phyloP scores from a whole-genome alignment of 1,140 invertebrate species.

The Thalassaphorura encarpata region DNA sequence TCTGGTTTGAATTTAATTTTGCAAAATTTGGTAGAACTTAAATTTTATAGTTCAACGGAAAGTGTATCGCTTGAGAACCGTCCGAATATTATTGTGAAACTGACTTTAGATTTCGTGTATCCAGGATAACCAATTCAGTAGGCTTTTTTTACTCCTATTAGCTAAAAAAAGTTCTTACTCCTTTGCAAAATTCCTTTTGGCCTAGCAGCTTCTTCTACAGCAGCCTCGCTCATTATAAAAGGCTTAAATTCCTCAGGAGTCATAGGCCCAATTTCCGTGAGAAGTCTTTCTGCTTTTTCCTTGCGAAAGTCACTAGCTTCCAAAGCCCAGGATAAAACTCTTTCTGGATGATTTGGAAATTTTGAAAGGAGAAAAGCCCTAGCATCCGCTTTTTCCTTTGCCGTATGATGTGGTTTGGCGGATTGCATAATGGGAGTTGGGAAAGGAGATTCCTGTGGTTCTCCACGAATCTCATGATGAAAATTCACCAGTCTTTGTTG shows the following conservation, averaged over 20 bases:
- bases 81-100: too few relatives aligned
- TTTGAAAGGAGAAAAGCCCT: conserved; percentile 16
- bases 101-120: too few relatives aligned
- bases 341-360: conserved; percentile 28
- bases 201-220: too few relatives aligned
- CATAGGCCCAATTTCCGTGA: conserved; percentile 27
- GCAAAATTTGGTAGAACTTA: too few relatives aligned
- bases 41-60: too few relatives aligned
- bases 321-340: conserved; percentile 29
- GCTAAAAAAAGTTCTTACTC: neutral
- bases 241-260: conserved; percentile 32
- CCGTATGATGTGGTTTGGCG: conserved; percentile 26
- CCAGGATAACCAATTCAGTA: too few relatives aligned
- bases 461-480: conserved; percentile 17
- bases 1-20: too few relatives aligned
- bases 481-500: conserved; percentile 17
- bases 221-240: conserved; percentile 21
- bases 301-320: conserved; percentile 23
- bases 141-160: conserved; percentile 3
- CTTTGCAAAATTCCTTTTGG: too few relatives aligned
- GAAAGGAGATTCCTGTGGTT: conserved; percentile 28
- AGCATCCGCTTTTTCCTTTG: conserved; percentile 15
- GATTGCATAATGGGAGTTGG: conserved; percentile 29
- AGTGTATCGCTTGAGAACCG: too few relatives aligned
- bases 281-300: conserved; percentile 21